Percentiles rank a stretch among this genome's conserved stretches.
Evolutionary conservation across 1,140 invertebrate genomes (phyloP).

Genomic region (Chrysopa pallens): DNA sequence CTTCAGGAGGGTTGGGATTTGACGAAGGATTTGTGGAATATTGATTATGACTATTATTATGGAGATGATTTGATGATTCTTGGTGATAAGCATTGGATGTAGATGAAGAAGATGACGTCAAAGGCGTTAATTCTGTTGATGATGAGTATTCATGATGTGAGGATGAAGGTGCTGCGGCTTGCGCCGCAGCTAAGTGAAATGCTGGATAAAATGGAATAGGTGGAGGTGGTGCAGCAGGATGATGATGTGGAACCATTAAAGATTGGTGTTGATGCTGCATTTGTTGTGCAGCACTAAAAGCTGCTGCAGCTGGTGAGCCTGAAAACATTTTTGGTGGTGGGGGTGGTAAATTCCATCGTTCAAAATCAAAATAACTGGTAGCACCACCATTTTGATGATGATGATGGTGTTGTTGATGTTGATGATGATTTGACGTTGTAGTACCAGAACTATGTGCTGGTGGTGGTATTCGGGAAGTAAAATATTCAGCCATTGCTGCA

Average conservation of each 20-base stretch:
- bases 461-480: slow-evolving; percentile 39
- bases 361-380: slow-evolving; percentile 42
- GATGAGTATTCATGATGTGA: slow-evolving; percentile 32
- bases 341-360: slow-evolving; percentile 49
- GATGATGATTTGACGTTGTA: slow-evolving; percentile 16
- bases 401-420: slow-evolving; percentile 28
- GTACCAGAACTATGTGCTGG: slow-evolving; percentile 47
- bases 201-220: slow-evolving; percentile 46
- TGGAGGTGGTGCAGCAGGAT: slow-evolving; percentile 32
- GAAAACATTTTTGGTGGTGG: slow-evolving; percentile 47
- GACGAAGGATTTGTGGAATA: not conserved
- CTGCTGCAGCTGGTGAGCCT: slow-evolving; percentile 27
- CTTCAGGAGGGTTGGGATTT: slow-evolving; percentile 30
- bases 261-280: slow-evolving; percentile 36
- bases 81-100: slow-evolving; percentile 20
- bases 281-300: slow-evolving; percentile 31
- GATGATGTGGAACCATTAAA: slow-evolving; percentile 36
- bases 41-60: slow-evolving; percentile 3
- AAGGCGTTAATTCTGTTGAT: slow-evolving; percentile 40
- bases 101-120: slow-evolving; percentile 21
- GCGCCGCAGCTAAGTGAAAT: slow-evolving; percentile 43
- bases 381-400: slow-evolving; percentile 34
- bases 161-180: slow-evolving; percentile 29
- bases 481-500: slow-evolving; percentile 33
- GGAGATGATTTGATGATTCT: slow-evolving; percentile 13